Percentiles rank a stretch among this genome's conserved stretches.
These are phyloP conservation scores for Nomada fucata DNA, from an alignment of 2,888 invertebrate species.

Conservation along the genomic window DNA sequence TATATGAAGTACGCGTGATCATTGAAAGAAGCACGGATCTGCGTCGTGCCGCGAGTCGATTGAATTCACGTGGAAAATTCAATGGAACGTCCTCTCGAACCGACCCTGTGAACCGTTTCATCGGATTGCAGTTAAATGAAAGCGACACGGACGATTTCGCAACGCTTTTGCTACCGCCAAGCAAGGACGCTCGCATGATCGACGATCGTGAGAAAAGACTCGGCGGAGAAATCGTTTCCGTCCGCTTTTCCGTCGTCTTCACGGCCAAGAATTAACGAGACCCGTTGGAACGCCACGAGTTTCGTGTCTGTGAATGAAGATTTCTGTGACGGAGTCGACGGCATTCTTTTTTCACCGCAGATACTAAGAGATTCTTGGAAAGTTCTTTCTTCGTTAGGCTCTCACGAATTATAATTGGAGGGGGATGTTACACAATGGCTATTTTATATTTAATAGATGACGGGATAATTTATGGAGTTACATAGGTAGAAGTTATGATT, in stretches of 20 bases:
- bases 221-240: conserved; percentile 45
- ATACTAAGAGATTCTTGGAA: background rate
- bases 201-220: conserved; percentile 39
- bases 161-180: background rate
- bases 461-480: too few relatives aligned
- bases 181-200: conserved; percentile 44
- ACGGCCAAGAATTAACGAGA: conserved; percentile 24
- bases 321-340: background rate
- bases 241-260: conserved; percentile 34
- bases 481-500: too few relatives aligned
- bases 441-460: too few relatives aligned
- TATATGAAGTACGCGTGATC: conserved; percentile 39
- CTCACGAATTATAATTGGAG: background rate
- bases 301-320: conserved; percentile 21
- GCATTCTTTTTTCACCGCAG: background rate
- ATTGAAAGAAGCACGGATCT: conserved; percentile 32
- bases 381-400: background rate
- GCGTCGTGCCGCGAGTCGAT: conserved; percentile 46
- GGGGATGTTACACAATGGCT: too few relatives aligned
- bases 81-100: conserved; percentile 36
- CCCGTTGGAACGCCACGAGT: background rate
- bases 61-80: conserved; percentile 58
- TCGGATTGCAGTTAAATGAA: conserved; percentile 53
- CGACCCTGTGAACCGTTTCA: conserved; percentile 42
- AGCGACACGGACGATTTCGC: conserved; percentile 24